Evolutionary conservation across 1,140 invertebrate species (phyloP).

Genomic region (Atta texana): DNA sequence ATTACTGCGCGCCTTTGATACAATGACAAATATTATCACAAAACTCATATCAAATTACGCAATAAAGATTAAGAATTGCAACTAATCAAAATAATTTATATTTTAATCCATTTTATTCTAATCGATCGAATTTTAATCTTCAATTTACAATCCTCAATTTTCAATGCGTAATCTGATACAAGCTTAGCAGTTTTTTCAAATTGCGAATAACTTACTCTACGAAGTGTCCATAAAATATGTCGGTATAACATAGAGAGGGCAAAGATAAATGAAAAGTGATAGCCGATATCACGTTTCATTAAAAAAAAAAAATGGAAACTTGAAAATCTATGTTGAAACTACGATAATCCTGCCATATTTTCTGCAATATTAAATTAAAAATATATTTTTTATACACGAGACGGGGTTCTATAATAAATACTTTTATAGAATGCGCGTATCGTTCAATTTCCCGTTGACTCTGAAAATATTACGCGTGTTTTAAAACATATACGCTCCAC

Average conservation of each 20-base stretch:
- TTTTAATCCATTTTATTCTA: no score
- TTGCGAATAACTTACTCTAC: background rate
- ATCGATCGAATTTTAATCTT: no score
- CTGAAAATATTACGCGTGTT: slow-evolving; percentile 64
- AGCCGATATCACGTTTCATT: slow-evolving; percentile 38
- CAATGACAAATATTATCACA: background rate
- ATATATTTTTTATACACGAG: slow-evolving; percentile 58
- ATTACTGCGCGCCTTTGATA: no score
- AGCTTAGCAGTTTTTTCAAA: background rate
- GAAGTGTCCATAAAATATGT: slow-evolving; percentile 16
- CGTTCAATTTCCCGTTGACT: slow-evolving; percentile 58
- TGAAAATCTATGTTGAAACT: slow-evolving; percentile 55
- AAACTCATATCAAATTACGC: no score
- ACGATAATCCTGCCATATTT: slow-evolving; percentile 46
- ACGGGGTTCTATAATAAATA: slow-evolving; percentile 59
- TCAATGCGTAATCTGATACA: no score
- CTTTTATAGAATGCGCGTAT: slow-evolving; percentile 60
- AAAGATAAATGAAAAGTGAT: slow-evolving; percentile 49
- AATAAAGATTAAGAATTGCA: no score
- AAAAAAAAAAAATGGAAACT: slow-evolving; percentile 49
- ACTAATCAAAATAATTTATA: no score
- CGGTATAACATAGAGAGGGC: background rate
- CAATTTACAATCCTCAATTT: no score
- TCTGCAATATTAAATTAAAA: slow-evolving; percentile 57
- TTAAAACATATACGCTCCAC: slow-evolving; percentile 63